A percentile compares a stretch with the other conserved stretches of the same genome.
Conservation (phyloP, 2,888 invertebrate genomes). For the Drosophila subsilvestris region DNA sequence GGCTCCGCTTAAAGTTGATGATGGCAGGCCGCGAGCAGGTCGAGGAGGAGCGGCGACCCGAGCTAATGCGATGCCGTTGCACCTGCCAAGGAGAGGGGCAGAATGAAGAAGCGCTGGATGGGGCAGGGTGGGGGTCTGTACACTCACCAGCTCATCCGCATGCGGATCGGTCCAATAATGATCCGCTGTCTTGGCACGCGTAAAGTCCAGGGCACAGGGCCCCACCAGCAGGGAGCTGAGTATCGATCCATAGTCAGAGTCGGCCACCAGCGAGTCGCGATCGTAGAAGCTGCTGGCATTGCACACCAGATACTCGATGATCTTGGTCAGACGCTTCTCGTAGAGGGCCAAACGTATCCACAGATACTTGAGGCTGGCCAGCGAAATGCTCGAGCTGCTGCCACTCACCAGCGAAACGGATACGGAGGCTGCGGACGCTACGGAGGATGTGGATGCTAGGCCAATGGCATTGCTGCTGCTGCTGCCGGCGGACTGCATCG, state of each 20-base stretch:
- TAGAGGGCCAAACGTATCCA: slow-evolving; percentile 97
- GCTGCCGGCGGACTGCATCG: slow-evolving; percentile 77
- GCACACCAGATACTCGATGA: slow-evolving; percentile 93
- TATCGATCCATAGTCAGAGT: slow-evolving; percentile 95
- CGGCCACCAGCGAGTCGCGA: slow-evolving; percentile 93
- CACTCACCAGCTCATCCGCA: slow-evolving; percentile 93
- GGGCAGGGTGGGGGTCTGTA: too few relatives aligned
- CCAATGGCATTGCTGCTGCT: slow-evolving; percentile 1
- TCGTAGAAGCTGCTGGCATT: slow-evolving; percentile 95
- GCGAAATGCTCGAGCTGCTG: slow-evolving; percentile 78
- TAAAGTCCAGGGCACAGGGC: slow-evolving; percentile 96
- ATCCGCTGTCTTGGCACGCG: slow-evolving; percentile 94
- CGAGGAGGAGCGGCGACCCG: slow-evolving; percentile 91
- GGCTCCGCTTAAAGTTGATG: slow-evolving; percentile 89
- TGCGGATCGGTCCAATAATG: slow-evolving; percentile 97
- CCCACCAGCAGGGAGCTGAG: slow-evolving; percentile 95
- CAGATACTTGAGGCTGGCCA: slow-evolving; percentile 86
- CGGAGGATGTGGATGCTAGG: slow-evolving; percentile 7
- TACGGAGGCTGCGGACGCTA: slow-evolving; percentile 34
- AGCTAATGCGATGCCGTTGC: slow-evolving; percentile 89
- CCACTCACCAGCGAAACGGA: slow-evolving; percentile 73
- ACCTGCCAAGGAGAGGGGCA: too few relatives aligned
- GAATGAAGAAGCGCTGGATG: too few relatives aligned
- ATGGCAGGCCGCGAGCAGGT: slow-evolving; percentile 89
- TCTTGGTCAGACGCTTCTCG: slow-evolving; percentile 93